Percentiles rank a stretch among this genome's conserved stretches.
phyloP scores from a whole-genome alignment of 2,797 vertebrate species.

The Characodon lateralis region DNA sequence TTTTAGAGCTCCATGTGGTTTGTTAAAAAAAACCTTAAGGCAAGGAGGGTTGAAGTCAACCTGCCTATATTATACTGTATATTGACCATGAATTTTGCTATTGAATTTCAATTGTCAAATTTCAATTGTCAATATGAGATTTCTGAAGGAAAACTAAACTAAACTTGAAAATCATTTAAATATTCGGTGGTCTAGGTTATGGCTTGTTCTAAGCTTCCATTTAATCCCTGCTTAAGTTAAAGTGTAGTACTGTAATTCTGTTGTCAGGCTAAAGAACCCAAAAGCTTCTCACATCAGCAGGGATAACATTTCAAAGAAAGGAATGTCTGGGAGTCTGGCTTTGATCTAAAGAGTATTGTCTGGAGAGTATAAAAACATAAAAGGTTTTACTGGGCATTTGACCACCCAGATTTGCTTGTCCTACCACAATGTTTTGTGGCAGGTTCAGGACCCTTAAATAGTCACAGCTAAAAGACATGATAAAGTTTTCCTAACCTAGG shows the following conservation, averaged over 20 bases:
- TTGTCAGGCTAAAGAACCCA: conserved; percentile 8
- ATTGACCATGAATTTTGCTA: too few relatives aligned
- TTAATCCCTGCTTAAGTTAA: not conserved
- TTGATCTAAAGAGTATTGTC: conserved; percentile 28
- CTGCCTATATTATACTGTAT: not conserved
- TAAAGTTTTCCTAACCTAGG: conserved; percentile 4
- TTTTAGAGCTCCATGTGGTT: too few relatives aligned
- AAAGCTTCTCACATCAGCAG: conserved; percentile 21
- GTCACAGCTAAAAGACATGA: conserved; percentile 2
- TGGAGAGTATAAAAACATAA: conserved; percentile 6
- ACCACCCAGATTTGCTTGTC: conserved; percentile 15
- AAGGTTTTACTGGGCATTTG: conserved; percentile 5
- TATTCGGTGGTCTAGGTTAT: not conserved
- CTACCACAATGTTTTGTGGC: not conserved
- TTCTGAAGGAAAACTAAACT: not conserved
- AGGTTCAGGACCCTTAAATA: not conserved
- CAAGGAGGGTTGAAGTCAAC: not conserved
- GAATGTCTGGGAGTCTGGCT: conserved; percentile 21
- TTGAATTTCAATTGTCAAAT: not conserved
- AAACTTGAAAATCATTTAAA: not conserved
- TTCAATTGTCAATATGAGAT: not conserved
- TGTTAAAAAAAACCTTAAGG: not conserved
- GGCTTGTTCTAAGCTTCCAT: not conserved
- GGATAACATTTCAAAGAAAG: conserved; percentile 25
- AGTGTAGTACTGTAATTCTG: conserved; percentile 15